A percentile compares a stretch with the other conserved stretches of the same genome.
Evolutionary conservation across 2,888 invertebrate species (phyloP).

Genomic region (Lomographa bimaculata): DNA sequence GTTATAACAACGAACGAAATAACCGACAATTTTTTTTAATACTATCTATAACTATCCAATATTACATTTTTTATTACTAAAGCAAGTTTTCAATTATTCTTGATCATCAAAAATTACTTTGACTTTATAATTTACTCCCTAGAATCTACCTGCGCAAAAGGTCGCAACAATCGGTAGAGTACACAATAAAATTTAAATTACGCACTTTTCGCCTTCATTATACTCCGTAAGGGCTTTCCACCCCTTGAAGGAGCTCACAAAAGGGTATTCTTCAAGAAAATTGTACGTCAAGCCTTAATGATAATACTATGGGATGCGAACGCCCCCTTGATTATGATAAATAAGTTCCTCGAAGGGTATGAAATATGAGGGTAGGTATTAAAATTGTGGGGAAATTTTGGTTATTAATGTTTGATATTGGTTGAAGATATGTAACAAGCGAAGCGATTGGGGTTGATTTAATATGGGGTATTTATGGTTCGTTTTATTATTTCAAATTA

Average conservation of each 20-base stretch:
- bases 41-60: no score
- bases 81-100: no score
- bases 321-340: conserved; percentile 30
- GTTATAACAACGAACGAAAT: no score
- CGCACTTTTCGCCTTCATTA: conserved; percentile 33
- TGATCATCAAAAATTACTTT: conserved; percentile 13
- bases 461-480: no score
- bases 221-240: conserved; percentile 21
- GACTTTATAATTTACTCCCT: conserved; percentile 7
- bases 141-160: conserved; percentile 8
- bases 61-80: no score
- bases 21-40: no score
- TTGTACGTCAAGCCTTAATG: conserved; percentile 30
- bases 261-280: conserved; percentile 32
- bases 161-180: conserved; percentile 23
- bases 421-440: no score
- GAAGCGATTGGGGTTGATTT: no score
- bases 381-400: conserved; percentile 13
- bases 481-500: no score
- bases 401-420: conserved; percentile 24
- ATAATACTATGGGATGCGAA: conserved; percentile 23
- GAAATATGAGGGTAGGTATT: conserved; percentile 23
- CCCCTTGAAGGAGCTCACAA: conserved; percentile 24
- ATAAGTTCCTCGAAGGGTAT: conserved; percentile 22
- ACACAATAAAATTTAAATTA: conserved; percentile 33